Base-by-base conservation (phyloP, 2,888 invertebrate genomes). In the Trachelus iudaicus region DNA sequence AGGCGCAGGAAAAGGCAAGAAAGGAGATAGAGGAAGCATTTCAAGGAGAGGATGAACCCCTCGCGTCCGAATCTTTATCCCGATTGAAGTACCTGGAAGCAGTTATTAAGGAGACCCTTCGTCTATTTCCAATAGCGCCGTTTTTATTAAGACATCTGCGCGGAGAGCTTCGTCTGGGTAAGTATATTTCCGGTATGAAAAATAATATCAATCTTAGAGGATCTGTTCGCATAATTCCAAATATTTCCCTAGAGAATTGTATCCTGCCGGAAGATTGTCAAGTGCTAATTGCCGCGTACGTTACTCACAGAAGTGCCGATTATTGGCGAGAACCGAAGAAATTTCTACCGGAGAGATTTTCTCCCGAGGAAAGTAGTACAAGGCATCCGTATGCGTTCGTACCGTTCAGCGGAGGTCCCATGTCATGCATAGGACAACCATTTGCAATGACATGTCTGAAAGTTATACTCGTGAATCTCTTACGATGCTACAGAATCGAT, bases 341-440 rank as follows among this genome's bases (percentile, higher is more conserved):
- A 77, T 87, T 86, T 68, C 74, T 83, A 73, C 87, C 86, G 0
- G 86, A 87, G 73, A 77, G 87, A 79, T 86, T 87, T 78, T 75
- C 81, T 23, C 81, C 79, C 1, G 85, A 86, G 79, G 83, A 86
- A 77, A 81, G 84, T 0, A 77, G 73, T 31, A 78, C 78, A 15
- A 78, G 86, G 33, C 85, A 85, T 77, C 81, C 84, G 23, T 86
- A 76, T 37, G 81, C 86, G 2, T 84, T 82, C 34, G 71, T 84
- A 33, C 83, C 86, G 4, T 87, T 85, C 78, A 83, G 84, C 34
- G 80, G 82, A 12, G 83, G 84, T 69, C 69, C 77, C 3, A 81
- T 84, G 34, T 75, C 83, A 34, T 88, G 84, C 69, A 79, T 86
- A 40, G 69, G 75, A 78, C n/a, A 34, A 35, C 73, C 40, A 76